These are phyloP conservation scores for Acleris literana DNA, from an alignment of 2,888 invertebrate genomes.

Conservation along the genomic window DNA sequence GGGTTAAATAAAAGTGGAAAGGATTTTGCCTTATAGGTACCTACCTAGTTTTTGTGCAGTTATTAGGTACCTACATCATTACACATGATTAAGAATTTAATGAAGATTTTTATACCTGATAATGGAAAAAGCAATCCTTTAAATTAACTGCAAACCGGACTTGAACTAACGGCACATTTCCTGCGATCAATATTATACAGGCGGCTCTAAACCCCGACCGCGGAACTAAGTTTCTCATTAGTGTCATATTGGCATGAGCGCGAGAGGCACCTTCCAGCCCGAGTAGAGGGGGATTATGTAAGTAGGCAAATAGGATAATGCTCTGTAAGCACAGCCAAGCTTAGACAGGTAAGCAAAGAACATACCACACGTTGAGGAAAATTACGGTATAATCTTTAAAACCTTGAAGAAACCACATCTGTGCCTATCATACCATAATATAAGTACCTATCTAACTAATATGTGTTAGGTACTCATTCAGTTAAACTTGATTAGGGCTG, in stretches of 20 bases:
- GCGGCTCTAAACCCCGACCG: not conserved
- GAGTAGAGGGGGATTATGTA: slow-evolving; percentile 8
- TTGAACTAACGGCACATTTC: not conserved
- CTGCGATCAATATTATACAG: slow-evolving; percentile 1
- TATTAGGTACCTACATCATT: too few relatives aligned
- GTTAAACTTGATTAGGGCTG: too few relatives aligned
- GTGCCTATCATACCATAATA: too few relatives aligned
- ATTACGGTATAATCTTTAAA: slow-evolving; percentile 22
- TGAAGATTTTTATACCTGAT: too few relatives aligned
- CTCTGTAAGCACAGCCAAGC: slow-evolving; percentile 9
- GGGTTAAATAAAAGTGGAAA: not conserved
- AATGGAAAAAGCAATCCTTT: too few relatives aligned
- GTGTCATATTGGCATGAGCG: slow-evolving; percentile 23
- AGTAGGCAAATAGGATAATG: slow-evolving; percentile 21
- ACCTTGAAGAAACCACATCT: slow-evolving; percentile 8
- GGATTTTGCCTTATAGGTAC: not conserved
- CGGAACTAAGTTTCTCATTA: slow-evolving; percentile 16
- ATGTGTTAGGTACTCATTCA: too few relatives aligned
- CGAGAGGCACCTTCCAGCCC: not conserved
- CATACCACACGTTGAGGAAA: slow-evolving; percentile 20
- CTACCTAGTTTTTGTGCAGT: too few relatives aligned
- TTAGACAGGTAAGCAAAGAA: slow-evolving; percentile 7
- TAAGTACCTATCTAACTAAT: too few relatives aligned
- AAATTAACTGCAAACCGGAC: too few relatives aligned
- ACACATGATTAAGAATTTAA: too few relatives aligned